Base-by-base conservation (phyloP, 2,888 invertebrate genomes). In the Pharmacophagus antenor region DNA sequence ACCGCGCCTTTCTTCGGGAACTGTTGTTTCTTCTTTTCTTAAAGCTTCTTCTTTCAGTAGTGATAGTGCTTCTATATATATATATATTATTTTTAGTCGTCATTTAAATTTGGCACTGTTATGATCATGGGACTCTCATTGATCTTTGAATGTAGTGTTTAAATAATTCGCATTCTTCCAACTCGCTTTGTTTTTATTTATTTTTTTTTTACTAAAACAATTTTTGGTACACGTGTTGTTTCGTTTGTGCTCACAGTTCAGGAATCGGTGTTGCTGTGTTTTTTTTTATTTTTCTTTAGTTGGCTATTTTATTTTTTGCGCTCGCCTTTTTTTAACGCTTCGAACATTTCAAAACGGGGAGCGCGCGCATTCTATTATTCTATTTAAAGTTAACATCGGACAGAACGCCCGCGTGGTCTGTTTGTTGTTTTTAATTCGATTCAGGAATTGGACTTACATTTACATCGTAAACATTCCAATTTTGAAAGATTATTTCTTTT, bases 401-500 rank as follows among this genome's bases (percentile, higher is more conserved):
- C 37, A 2, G 15, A 37, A 15, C n/a, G n/a, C 37, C 2, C n/a
- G n/a, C n/a, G n/a, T 6, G 37, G 6, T n/a, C n/a, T 23, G 37
- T 25, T 41, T 23, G 25, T 53, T 58, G 18, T 25, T 15, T 42
- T 20, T 42, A 54, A 49, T 20, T 31, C 17, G 12, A 47, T 46
- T 41, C 10, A 10, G 25, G 23, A 47, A 25, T 52, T 41, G 27
- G 8, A 15, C 48, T 27, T 42, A n/a, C 46, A 18, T n/a, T 12
- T 37, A 18, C 46, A 31, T 37, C 49, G 3, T 50, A 22, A 46
- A 60, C 56, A 67, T 72, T 71, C 74, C 69, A 70, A 71, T 77
- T 67, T 68, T 56, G 53, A 58, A 61, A 42, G 8, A 23, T 22
- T 18, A 20, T 4, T 37, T 3, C 4, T 10, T 42, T 27, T 44